A percentile compares a stretch with the other conserved stretches of the same genome.
phyloP scores from a whole-genome alignment of 2,888 invertebrate species.

The Apeira syringaria region DNA sequence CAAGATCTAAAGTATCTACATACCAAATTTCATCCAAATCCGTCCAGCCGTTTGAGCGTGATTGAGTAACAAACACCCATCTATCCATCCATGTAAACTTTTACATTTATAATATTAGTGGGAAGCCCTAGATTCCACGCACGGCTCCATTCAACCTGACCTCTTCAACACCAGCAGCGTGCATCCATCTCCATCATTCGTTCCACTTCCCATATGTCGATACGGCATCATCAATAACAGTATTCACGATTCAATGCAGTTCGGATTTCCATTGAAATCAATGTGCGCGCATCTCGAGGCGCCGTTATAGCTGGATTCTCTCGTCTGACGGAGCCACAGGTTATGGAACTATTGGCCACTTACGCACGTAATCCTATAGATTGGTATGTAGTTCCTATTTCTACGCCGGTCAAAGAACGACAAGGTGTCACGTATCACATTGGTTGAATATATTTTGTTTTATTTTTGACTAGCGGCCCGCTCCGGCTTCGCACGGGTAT shows the following conservation, averaged over 20 bases:
- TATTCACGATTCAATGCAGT: conserved; percentile 31
- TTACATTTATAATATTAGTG: too few relatives aligned
- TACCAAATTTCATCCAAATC: too few relatives aligned
- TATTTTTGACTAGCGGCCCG: too few relatives aligned
- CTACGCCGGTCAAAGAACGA: neutral
- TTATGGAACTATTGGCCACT: neutral
- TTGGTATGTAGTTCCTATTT: neutral
- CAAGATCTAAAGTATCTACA: too few relatives aligned
- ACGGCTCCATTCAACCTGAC: conserved; percentile 10
- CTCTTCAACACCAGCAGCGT: conserved; percentile 9
- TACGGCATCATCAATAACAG: conserved; percentile 31
- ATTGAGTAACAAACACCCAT: too few relatives aligned
- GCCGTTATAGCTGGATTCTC: conserved; percentile 37
- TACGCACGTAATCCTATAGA: neutral
- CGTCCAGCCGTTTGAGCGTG: too few relatives aligned
- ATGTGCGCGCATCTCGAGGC: conserved; percentile 39
- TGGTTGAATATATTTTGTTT: neutral
- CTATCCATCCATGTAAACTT: too few relatives aligned
- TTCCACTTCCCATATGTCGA: conserved; percentile 29
- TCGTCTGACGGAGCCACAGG: conserved; percentile 13
- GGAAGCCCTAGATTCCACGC: neutral
- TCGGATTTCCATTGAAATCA: conserved; percentile 49
- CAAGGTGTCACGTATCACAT: neutral
- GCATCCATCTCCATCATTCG: conserved; percentile 3
- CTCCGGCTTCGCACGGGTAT: too few relatives aligned